phyloP scores from a whole-genome alignment of 2,113 vertebrate genomes.

The Datnioides undecimradiatus region DNA sequence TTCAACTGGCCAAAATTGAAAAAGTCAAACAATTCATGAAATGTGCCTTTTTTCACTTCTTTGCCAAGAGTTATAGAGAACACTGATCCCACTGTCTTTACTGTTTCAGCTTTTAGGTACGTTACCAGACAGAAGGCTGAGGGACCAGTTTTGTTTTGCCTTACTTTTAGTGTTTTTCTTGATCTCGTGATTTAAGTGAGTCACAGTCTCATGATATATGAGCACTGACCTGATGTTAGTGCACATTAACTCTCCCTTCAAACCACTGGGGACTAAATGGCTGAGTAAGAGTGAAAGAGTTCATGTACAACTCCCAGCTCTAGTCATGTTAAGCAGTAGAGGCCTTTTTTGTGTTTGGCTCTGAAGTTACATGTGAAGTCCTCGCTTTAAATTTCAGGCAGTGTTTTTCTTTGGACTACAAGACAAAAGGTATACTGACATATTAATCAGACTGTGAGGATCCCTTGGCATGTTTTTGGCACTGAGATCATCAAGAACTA shows the following conservation, averaged over 20 bases:
- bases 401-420: background rate
- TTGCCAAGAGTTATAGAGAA: too few relatives aligned
- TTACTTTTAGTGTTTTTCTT: background rate
- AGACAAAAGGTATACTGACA: background rate
- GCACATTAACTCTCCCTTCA: slow-evolving; percentile 7
- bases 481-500: background rate
- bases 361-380: background rate
- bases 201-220: slow-evolving; percentile 9
- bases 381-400: background rate
- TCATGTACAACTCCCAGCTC: slow-evolving; percentile 6
- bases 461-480: background rate
- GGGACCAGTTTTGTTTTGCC: background rate
- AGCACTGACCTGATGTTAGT: slow-evolving; percentile 13
- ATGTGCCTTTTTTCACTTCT: too few relatives aligned
- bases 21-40: too few relatives aligned
- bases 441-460: background rate
- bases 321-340: background rate
- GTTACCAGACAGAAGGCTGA: background rate
- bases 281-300: background rate
- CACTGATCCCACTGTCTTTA: too few relatives aligned
- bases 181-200: background rate
- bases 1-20: too few relatives aligned
- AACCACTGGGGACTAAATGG: slow-evolving; percentile 24
- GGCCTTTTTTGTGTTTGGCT: slow-evolving; percentile 10
- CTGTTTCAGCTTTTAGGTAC: background rate